Evolutionary conservation across 2,888 invertebrate genomes (phyloP), one percentile per base, ranked within the genome.

Genomic region (Synergus gifuensis): DNA sequence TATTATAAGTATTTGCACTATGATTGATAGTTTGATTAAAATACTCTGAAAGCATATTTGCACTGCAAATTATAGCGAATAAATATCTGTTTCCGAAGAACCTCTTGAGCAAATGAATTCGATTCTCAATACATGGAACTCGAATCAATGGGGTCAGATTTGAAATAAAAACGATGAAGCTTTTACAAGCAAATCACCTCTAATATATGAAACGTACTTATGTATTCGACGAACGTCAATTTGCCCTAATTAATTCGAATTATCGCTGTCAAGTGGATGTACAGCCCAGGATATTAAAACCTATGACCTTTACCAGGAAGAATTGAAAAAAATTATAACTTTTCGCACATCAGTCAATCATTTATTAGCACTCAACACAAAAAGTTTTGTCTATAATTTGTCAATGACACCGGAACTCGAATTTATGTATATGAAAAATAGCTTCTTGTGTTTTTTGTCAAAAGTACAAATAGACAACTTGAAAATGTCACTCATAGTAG

Each of bases 231-330:
- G 86, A 84, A 86, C 83, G 89, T 83, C 90, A 91, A 91, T 92
- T 92, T 90, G 88, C 86, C 86, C 88, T 90, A 87, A 91, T 92
- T 92, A 91, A 90, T 91, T 90, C 89, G 87, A 91, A 91, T 92
- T 90, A 91, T 91, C 89, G 89, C 88, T 88, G 84, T 87, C 85
- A 89, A 90, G 89, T 89, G 88, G 86, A 85, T 86, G 86, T 86
- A 87, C 88, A 83, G 84, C 82, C 83, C 88, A 91, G 91, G 91
- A 92, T 91, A 92, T 92, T 90, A 91, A 90, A 91, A 91, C 91
- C 91, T 90, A 85, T 90, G 89, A 88, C 89, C 89, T 85, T 81
- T 82, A 82, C 83, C 80, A 64, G 36, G 40, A 64, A 64, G 64
- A 64, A 64, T 64, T 36, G 64, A 16, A 40, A 64, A 64, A 40